Evolutionary conservation across 2,113 vertebrate genomes (phyloP), one percentile per base, ranked within the genome.

Genomic region (Corythornis cristatus): DNA sequence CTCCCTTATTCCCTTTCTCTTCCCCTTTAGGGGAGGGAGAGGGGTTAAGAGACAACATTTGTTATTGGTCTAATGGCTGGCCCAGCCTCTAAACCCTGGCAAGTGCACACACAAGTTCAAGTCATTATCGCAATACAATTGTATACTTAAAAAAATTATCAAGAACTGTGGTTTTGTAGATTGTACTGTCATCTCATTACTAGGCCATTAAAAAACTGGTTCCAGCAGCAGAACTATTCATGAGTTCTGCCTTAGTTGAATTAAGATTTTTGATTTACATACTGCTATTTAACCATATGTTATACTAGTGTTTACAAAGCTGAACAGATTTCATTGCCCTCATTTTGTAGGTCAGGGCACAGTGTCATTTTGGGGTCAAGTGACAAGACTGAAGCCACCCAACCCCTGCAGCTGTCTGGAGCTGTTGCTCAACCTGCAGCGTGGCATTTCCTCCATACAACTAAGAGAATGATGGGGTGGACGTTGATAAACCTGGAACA

Each of bases 191-290:
- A 43, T 31, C 83, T 94, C 45, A 68, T 81, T 88, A 78, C 53
- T 26, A 9, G 80, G 67, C 71, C 78, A 54, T 85, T 89, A 89
- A 86, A 48, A 90, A 84, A 72, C 83, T 72, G 54, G 50, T 88
- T 94, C 61, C 81, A 86, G 77, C 48, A 82, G 57, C 58, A 50
- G 77, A 50, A 62, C 62, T 84, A 28, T 84, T 77, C 86, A 86
- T 78, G 76, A 88, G 48, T 33, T 66, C 60, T 85, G 67, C 65
- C 72, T 93, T 72, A 29, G n/a, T 91, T 80, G 89, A 85, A 95
- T 89, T 89, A 79, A 82, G 35, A 77, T 64, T 89, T 88, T 74
- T 85, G 83, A 88, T 93, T 70, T 86, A 70, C 72, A 70, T 66
- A 48, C 51, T 80, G 64, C 56, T 77, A 13, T 88, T 94, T 64